phyloP scores from a whole-genome alignment of 2,113 vertebrate species.

The Indicator indicator region DNA sequence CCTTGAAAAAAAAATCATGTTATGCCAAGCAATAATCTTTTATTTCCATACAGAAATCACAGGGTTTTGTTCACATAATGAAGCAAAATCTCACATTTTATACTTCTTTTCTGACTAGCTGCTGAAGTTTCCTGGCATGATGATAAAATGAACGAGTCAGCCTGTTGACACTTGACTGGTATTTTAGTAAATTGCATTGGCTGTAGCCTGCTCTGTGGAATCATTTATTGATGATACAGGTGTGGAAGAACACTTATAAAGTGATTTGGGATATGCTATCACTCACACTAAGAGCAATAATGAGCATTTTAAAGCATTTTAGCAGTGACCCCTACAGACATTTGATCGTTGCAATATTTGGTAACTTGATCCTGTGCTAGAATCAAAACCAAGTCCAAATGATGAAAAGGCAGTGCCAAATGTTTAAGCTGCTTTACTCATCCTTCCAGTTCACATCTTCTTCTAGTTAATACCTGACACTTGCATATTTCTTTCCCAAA shows the following conservation, averaged over 20 bases:
- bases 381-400: background rate
- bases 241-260: constrained; percentile 43
- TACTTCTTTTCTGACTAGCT: constrained; percentile 26
- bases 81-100: constrained; percentile 24
- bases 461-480: background rate
- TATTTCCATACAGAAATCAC: constrained; percentile 17
- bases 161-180: constrained; percentile 58
- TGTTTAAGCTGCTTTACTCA: background rate
- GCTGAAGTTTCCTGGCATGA: constrained; percentile 6
- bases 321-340: constrained; percentile 30
- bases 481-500: background rate
- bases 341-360: background rate
- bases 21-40: background rate
- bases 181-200: constrained; percentile 54
- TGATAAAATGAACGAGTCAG: constrained; percentile 41
- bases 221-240: constrained; percentile 62
- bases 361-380: background rate
- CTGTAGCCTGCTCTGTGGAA: constrained; percentile 13
- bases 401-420: background rate
- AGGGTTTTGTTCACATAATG: constrained; percentile 31
- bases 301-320: constrained; percentile 42
- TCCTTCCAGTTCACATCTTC: background rate
- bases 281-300: background rate
- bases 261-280: background rate
- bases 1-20: background rate